phyloP scores from a whole-genome alignment of 1,140 invertebrate genomes.

The Drosophila ogumai region DNA sequence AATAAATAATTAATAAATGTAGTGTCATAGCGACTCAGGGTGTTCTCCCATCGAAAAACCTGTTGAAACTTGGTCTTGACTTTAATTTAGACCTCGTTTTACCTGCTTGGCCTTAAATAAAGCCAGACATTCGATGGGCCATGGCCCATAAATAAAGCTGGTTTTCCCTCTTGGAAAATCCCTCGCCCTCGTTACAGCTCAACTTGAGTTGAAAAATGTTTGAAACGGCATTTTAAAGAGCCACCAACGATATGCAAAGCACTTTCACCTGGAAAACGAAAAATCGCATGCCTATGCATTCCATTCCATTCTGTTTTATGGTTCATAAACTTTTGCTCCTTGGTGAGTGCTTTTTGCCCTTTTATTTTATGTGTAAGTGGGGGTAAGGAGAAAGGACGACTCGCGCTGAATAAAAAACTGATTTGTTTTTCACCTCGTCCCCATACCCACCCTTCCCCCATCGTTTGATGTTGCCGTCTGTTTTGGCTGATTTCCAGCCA shows the following conservation, averaged over 20 bases:
- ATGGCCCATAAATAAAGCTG: slow-evolving; percentile 25
- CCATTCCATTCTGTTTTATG: slow-evolving; percentile 62
- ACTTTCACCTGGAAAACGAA: slow-evolving; percentile 12
- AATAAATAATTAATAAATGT: too few species aligned
- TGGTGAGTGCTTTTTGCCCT: slow-evolving; percentile 46
- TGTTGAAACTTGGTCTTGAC: neutral
- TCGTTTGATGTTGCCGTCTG: slow-evolving; percentile 37
- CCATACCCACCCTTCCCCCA: slow-evolving; percentile 3
- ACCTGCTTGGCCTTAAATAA: neutral
- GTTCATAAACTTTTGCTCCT: slow-evolving; percentile 65
- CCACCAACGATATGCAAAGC: slow-evolving; percentile 36
- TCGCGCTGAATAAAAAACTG: slow-evolving; percentile 60
- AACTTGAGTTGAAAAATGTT: slow-evolving; percentile 42
- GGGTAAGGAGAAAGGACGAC: neutral
- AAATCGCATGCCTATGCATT: slow-evolving; percentile 63
- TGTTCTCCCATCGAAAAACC: neutral
- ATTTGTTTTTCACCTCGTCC: slow-evolving; percentile 46
- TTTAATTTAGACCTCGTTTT: neutral
- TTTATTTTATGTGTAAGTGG: slow-evolving; percentile 33
- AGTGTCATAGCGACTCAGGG: neutral
- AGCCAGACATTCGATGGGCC: slow-evolving; percentile 4
- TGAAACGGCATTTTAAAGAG: slow-evolving; percentile 47
- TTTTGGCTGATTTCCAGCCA: slow-evolving; percentile 52
- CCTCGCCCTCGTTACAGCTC: slow-evolving; percentile 16
- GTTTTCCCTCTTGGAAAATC: slow-evolving; percentile 4